Percentiles rank a stretch among this genome's conserved stretches.
phyloP scores from a whole-genome alignment of 1,140 invertebrate genomes.

The Drosophila auraria region DNA sequence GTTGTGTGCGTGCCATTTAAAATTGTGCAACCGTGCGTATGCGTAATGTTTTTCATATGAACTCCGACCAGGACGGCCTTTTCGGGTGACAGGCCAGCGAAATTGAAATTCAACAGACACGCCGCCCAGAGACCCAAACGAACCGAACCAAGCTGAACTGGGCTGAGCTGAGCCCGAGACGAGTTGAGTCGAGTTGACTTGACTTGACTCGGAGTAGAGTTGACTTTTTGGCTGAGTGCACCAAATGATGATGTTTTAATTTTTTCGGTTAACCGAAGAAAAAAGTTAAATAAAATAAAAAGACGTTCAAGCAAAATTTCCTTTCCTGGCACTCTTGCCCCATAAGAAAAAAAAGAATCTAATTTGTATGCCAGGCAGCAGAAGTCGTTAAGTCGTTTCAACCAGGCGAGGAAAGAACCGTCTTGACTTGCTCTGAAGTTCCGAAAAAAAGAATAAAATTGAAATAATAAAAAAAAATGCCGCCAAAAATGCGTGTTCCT shows the following conservation, averaged over 20 bases:
- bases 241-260: constrained; percentile 83
- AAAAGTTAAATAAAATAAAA: constrained; percentile 45
- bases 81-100: constrained; percentile 63
- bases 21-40: constrained; percentile 83
- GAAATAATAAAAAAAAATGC: constrained; percentile 31
- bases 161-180: constrained; percentile 6
- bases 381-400: constrained; percentile 73
- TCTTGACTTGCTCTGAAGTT: constrained; percentile 70
- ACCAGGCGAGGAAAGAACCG: constrained; percentile 47
- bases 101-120: constrained; percentile 80
- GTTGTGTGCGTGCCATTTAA: constrained; percentile 79
- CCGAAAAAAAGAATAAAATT: constrained; percentile 19
- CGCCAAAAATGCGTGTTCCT: constrained; percentile 35
- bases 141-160: constrained; percentile 4
- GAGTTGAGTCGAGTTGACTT: constrained; percentile 31
- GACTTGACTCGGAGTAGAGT: constrained; percentile 55
- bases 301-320: constrained; percentile 63
- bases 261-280: constrained; percentile 77
- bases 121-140: constrained; percentile 39
- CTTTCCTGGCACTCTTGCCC: constrained; percentile 36
- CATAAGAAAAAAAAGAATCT: constrained; percentile 42
- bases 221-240: constrained; percentile 76
- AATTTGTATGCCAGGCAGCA: constrained; percentile 76
- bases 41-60: constrained; percentile 83
- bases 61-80: constrained; percentile 53